A percentile compares a stretch with the other conserved stretches of the same genome.
Evolutionary conservation across 1,140 invertebrate species (phyloP).

Genomic region (Meloidogyne exigua): DNA sequence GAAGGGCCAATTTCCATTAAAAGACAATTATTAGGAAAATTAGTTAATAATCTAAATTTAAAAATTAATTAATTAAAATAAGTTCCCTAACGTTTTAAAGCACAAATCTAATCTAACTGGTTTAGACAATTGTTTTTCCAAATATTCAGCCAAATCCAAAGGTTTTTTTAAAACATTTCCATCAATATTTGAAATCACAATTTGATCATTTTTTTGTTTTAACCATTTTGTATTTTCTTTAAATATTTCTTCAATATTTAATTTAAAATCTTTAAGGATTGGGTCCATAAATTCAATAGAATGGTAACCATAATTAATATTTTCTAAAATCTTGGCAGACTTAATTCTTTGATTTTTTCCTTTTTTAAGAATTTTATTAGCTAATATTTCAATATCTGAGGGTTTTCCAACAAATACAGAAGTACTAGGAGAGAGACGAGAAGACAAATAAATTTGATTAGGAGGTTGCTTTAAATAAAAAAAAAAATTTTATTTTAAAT

Average conservation of each 20-base stretch:
- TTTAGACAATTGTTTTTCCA: not conserved
- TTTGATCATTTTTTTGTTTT: not conserved
- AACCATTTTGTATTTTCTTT: not conserved
- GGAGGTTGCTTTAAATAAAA: not conserved
- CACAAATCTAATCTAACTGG: not conserved
- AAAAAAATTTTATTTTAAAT: too few relatives aligned
- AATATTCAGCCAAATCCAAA: not conserved
- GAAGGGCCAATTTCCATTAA: conserved; percentile 1
- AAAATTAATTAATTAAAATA: not conserved
- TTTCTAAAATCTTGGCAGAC: not conserved
- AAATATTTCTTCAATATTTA: not conserved
- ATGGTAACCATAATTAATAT: not conserved
- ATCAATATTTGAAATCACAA: conserved; percentile 2
- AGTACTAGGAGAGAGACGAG: not conserved
- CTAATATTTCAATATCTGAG: not conserved
- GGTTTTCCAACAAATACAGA: not conserved
- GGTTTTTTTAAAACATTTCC: not conserved
- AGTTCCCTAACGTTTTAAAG: not conserved
- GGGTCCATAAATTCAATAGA: not conserved
- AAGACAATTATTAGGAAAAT: not conserved
- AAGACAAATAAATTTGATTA: not conserved
- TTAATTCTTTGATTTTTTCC: not conserved
- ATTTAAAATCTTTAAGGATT: not conserved
- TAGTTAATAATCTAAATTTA: not conserved
- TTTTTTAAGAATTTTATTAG: too few relatives aligned